Conservation (phyloP, 2,888 invertebrate genomes). For the Ommatoiulus sabulosus region DNA sequence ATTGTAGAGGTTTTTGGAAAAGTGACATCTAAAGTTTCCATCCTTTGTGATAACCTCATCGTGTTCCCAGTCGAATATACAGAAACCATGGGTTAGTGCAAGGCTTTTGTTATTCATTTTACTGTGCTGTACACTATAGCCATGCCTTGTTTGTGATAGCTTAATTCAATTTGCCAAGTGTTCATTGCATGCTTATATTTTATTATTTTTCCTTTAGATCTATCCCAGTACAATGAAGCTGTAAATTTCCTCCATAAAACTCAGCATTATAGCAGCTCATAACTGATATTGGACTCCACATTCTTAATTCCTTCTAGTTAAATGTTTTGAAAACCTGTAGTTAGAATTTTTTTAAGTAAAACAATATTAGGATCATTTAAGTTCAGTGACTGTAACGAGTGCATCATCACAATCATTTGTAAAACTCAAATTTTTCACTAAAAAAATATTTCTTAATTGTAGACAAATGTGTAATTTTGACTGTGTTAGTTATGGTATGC, state of each 20-base stretch:
- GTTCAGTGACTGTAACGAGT: too few species aligned
- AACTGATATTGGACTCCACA: neutral
- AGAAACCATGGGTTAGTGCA: constrained; percentile 54
- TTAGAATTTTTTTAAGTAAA: too few species aligned
- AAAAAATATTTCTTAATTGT: too few species aligned
- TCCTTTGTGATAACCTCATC: constrained; percentile 54
- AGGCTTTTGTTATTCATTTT: neutral
- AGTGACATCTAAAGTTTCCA: constrained; percentile 50
- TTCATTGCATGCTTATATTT: too few species aligned
- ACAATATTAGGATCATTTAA: too few species aligned
- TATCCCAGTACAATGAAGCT: constrained; percentile 52
- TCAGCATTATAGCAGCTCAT: neutral
- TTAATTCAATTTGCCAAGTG: too few species aligned
- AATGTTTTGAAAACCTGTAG: neutral
- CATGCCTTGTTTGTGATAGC: too few species aligned
- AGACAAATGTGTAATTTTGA: too few species aligned
- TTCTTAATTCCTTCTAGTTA: neutral
- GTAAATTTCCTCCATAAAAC: constrained; percentile 16
- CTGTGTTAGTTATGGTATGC: too few species aligned
- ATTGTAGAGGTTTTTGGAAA: constrained; percentile 58
- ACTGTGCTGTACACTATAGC: too few species aligned
- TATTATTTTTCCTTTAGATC: neutral
- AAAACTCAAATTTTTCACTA: too few species aligned
- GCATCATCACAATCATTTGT: too few species aligned
- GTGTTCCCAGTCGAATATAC: constrained; percentile 56